phyloP scores from a whole-genome alignment of 2,888 invertebrate genomes.

The Branchipolynoe longqiensis region DNA sequence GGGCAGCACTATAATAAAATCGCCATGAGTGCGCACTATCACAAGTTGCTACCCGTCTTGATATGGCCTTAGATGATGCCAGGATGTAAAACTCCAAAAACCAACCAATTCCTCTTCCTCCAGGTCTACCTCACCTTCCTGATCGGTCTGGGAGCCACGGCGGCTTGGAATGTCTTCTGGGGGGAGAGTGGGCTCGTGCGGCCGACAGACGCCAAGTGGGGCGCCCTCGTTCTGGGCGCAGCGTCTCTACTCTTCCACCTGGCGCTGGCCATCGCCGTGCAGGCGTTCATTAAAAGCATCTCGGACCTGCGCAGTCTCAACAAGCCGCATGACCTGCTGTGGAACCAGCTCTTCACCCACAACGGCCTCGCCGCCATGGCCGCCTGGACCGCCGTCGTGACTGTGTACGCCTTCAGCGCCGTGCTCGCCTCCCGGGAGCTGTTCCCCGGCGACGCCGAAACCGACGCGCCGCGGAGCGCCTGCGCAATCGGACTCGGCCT shows the following conservation, averaged over 20 bases:
- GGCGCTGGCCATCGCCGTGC: constrained; percentile 1
- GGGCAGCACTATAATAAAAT: too few relatives aligned
- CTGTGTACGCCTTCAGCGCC: constrained; percentile 6
- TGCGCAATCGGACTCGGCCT: neutral
- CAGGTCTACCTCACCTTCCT: constrained; percentile 34
- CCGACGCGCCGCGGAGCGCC: neutral
- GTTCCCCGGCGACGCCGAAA: too few relatives aligned
- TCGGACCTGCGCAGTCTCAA: neutral
- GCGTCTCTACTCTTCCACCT: neutral
- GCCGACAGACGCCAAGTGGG: neutral
- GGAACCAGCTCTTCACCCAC: constrained; percentile 50
- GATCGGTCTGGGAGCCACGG: constrained; percentile 10
- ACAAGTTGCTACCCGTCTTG: too few relatives aligned
- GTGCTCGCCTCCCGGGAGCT: neutral
- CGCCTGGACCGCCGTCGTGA: neutral
- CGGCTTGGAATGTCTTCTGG: constrained; percentile 36
- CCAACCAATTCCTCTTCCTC: too few relatives aligned
- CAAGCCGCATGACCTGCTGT: constrained; percentile 1
- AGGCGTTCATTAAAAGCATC: constrained; percentile 33
- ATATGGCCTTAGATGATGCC: too few relatives aligned
- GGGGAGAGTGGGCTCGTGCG: neutral
- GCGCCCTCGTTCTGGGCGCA: neutral
- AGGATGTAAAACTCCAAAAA: too few relatives aligned
- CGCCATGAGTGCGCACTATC: too few relatives aligned
- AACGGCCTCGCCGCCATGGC: constrained; percentile 34